Evolutionary conservation across 2,888 invertebrate species (phyloP).

Genomic region (Monoplex corrugatus): DNA sequence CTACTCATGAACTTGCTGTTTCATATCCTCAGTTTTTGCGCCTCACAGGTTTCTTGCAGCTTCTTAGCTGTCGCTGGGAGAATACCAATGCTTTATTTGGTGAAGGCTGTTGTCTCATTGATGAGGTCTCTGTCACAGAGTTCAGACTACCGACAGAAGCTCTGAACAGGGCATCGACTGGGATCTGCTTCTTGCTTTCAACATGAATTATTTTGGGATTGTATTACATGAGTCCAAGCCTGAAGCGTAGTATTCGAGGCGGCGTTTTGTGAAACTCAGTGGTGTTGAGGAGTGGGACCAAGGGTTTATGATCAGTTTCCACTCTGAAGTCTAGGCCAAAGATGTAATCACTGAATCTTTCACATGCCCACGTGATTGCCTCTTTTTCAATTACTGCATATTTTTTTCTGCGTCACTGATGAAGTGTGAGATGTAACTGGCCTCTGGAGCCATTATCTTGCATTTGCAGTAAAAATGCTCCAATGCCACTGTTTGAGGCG

Average conservation of each 20-base stretch:
- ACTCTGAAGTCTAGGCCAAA: conserved; percentile 31
- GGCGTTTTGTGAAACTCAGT: conserved; percentile 41
- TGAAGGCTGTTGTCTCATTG: not conserved
- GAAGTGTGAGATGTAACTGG: conserved; percentile 29
- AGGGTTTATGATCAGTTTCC: conserved; percentile 44
- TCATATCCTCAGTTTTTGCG: not conserved
- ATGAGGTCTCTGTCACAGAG: not conserved
- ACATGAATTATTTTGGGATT: conserved; percentile 4
- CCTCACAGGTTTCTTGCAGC: not conserved
- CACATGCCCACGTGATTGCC: conserved; percentile 57
- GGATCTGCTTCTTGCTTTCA: not conserved
- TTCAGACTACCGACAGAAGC: not conserved
- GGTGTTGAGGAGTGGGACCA: conserved; percentile 16
- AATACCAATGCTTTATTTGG: not conserved
- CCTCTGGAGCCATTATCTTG: not conserved
- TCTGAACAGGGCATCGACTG: not conserved
- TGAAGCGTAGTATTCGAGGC: conserved; percentile 40
- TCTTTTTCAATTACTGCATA: conserved; percentile 42
- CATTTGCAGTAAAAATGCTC: not conserved
- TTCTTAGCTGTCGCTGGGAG: not conserved
- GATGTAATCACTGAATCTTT: conserved; percentile 57
- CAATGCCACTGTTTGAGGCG: not conserved
- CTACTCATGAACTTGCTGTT: not conserved
- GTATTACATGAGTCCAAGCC: conserved; percentile 13
- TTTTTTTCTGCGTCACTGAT: not conserved